phyloP scores from a whole-genome alignment of 2,888 invertebrate genomes.

The Xylocampa areola region DNA sequence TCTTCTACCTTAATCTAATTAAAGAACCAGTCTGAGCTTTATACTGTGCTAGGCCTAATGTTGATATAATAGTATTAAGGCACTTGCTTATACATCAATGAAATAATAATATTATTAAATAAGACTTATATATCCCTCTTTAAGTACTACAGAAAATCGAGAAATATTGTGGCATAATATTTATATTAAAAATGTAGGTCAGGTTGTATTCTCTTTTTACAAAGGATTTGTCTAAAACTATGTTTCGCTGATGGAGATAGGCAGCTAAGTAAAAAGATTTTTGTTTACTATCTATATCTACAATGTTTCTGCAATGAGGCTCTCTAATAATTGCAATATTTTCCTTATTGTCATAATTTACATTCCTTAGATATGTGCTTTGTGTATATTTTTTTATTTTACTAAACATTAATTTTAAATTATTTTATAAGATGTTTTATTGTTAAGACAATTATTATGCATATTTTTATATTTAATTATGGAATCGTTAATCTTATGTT shows the following conservation, averaged over 20 bases:
- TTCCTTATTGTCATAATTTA: slow-evolving; percentile 23
- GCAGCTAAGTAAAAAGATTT: no score
- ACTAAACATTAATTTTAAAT: background rate
- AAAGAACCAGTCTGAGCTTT: slow-evolving; percentile 27
- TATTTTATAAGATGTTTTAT: slow-evolving; percentile 24
- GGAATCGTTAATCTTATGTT: slow-evolving; percentile 20
- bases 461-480: slow-evolving; percentile 19
- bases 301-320: slow-evolving; percentile 17
- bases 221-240: no score
- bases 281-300: background rate
- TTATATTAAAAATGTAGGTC: no score
- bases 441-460: slow-evolving; percentile 20
- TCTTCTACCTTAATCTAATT: slow-evolving; percentile 12
- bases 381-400: slow-evolving; percentile 9
- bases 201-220: no score
- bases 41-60: slow-evolving; percentile 38
- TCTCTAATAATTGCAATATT: slow-evolving; percentile 30
- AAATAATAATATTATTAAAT: slow-evolving; percentile 31
- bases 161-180: no score
- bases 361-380: slow-evolving; percentile 34
- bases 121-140: slow-evolving; percentile 39
- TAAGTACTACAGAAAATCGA: no score
- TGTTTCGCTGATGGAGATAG: no score
- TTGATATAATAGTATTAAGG: slow-evolving; percentile 20
- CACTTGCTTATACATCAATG: slow-evolving; percentile 38